Conservation (phyloP, 2,888 invertebrate species). For the Drosophila parthenogenetica region DNA sequence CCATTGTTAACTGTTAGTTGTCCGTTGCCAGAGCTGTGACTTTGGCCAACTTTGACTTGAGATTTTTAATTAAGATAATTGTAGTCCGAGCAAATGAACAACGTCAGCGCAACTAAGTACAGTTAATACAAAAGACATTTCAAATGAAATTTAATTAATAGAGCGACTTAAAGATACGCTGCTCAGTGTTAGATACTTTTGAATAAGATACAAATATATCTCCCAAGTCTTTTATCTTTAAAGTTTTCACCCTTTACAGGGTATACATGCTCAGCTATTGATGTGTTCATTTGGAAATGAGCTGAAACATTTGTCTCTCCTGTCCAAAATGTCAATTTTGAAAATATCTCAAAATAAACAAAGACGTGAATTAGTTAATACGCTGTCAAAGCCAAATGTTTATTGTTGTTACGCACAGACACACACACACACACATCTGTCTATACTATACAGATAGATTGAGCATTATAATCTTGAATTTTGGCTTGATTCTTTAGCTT, state of each 20-base stretch:
- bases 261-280: conserved; percentile 4
- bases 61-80: conserved; percentile 76
- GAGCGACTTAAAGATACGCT: conserved; percentile 2
- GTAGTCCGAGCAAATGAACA: conserved; percentile 46
- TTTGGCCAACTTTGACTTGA: conserved; percentile 68
- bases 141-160: neutral
- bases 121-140: conserved; percentile 20
- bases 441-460: neutral
- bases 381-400: conserved; percentile 41
- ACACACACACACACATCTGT: neutral
- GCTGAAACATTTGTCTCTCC: conserved; percentile 59
- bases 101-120: conserved; percentile 26
- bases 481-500: conserved; percentile 34
- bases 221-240: neutral
- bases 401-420: neutral
- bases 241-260: neutral
- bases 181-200: neutral
- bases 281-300: conserved; percentile 34
- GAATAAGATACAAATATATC: neutral
- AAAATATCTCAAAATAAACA: conserved; percentile 54
- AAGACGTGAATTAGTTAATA: conserved; percentile 78
- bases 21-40: conserved; percentile 19
- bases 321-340: conserved; percentile 62
- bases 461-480: conserved; percentile 19
- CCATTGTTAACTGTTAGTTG: conserved; percentile 2